phyloP scores from a whole-genome alignment of 2,797 vertebrate species.

The Tragopan temminckii region DNA sequence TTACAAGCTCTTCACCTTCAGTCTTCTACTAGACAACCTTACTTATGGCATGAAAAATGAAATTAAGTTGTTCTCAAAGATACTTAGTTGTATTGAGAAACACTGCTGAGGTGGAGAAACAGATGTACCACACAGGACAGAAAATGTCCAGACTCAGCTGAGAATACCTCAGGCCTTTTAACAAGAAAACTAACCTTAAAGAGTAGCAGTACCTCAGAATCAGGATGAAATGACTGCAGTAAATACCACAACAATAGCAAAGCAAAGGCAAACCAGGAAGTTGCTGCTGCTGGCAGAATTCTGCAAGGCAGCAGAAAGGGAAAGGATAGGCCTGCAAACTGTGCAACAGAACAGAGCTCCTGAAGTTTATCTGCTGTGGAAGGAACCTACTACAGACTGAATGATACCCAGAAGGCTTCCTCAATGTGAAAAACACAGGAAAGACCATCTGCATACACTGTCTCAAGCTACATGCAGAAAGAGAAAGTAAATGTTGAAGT shows the following conservation, averaged over 20 bases:
- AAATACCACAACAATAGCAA: background rate
- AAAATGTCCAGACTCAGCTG: background rate
- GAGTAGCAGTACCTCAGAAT: background rate
- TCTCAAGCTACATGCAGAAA: background rate
- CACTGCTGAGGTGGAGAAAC: background rate
- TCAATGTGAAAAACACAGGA: background rate
- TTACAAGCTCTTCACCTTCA: background rate
- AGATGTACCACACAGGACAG: background rate
- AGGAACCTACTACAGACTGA: background rate
- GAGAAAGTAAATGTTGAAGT: background rate
- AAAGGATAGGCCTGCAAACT: background rate
- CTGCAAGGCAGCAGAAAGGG: background rate
- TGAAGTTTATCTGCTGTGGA: background rate
- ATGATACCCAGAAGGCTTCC: background rate
- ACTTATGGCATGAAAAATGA: background rate
- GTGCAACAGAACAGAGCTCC: accelerated
- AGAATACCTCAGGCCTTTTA: background rate
- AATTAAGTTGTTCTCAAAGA: too few relatives aligned
- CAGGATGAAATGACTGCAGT: background rate
- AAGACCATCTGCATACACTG: background rate
- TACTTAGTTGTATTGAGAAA: background rate
- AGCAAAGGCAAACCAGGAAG: background rate
- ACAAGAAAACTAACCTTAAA: background rate
- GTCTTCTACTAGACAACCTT: background rate
- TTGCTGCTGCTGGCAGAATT: background rate